Base-by-base conservation (phyloP, 2,888 invertebrate species). In the Epinotia nisella region DNA sequence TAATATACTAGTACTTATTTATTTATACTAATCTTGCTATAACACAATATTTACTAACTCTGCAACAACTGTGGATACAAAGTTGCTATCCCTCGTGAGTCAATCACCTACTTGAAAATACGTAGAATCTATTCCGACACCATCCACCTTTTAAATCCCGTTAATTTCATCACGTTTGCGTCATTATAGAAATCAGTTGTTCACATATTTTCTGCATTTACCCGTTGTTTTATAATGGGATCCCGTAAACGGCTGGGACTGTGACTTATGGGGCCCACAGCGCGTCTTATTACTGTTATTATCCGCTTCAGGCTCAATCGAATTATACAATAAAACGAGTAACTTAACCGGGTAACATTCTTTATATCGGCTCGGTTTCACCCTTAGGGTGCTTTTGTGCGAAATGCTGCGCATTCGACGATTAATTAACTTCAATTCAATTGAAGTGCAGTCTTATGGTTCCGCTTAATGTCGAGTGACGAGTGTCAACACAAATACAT, bases 271-370 rank as follows among this genome's bases (percentile, higher is more conserved):
- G 83, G 75, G 78, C 81, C 77, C 78, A 75, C 76, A 80, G 82
- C 80, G 79, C 79, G 79, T 82, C 83, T 90, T 89, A 91, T 91
- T 87, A 91, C 90, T 84, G 90, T 90, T 88, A 91, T 91, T 91
- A 91, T 77, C 71, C 74, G 87, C 89, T 82, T 71, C 78, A 78
- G 85, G 89, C 86, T 73, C 75, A 79, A 84, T 83, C 86, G 86
- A 88, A 88, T 88, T 88, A 86, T 85, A 85, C 84, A 86, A 88
- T 80, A 83, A 75, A 74, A 66, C 45, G 35, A 64, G 65, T 65
- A 29, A 69, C 17, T 17, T 39, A 17, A 55, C 19, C 29, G 39
- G 55, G 59, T 64, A 78, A 77, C 74, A 71, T 76, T 79, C 79
- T 83, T 82, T 82, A 81, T 81, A 81, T 78, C 76, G 75, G 76